These are phyloP conservation scores for Ylistrum balloti DNA, from an alignment of 1,140 invertebrate species.

Conservation along the genomic window DNA sequence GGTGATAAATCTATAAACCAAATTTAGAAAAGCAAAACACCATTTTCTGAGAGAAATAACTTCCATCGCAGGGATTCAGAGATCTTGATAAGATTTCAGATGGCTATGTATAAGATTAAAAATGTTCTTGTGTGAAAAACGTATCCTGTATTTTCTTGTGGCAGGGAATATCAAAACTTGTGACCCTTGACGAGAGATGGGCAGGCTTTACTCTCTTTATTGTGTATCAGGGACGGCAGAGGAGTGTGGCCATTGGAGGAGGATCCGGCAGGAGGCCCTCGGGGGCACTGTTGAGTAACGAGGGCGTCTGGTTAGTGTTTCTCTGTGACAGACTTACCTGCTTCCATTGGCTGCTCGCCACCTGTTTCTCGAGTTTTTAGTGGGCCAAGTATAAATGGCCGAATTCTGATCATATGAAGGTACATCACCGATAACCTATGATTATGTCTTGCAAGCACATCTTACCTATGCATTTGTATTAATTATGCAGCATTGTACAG, in stretches of 20 bases:
- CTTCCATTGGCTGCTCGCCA: background rate
- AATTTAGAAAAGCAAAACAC: background rate
- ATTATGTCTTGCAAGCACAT: too few species aligned
- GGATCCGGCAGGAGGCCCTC: conserved; percentile 11
- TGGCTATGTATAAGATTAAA: conserved; percentile 19
- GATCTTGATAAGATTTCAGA: conserved; percentile 13
- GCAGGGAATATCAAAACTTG: background rate
- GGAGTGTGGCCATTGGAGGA: conserved; percentile 28
- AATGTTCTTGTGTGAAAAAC: conserved; percentile 30
- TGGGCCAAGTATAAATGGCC: background rate
- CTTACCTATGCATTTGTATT: too few species aligned
- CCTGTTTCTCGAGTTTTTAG: background rate
- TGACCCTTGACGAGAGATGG: conserved; percentile 22
- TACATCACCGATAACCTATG: background rate
- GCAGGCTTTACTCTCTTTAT: conserved; percentile 20
- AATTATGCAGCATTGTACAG: too few species aligned
- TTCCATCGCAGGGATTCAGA: background rate
- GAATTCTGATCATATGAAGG: background rate
- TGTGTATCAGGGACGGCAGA: conserved; percentile 9
- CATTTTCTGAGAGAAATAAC: background rate
- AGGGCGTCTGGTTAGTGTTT: conserved; percentile 10
- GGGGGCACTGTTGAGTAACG: conserved; percentile 29
- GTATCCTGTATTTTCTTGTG: conserved; percentile 33
- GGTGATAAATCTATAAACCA: background rate
- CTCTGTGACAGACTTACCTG: conserved; percentile 11